Percentiles rank a stretch among this genome's conserved stretches.
Evolutionary conservation across 2,113 vertebrate genomes (phyloP).

Genomic region (Origma solitaria): DNA sequence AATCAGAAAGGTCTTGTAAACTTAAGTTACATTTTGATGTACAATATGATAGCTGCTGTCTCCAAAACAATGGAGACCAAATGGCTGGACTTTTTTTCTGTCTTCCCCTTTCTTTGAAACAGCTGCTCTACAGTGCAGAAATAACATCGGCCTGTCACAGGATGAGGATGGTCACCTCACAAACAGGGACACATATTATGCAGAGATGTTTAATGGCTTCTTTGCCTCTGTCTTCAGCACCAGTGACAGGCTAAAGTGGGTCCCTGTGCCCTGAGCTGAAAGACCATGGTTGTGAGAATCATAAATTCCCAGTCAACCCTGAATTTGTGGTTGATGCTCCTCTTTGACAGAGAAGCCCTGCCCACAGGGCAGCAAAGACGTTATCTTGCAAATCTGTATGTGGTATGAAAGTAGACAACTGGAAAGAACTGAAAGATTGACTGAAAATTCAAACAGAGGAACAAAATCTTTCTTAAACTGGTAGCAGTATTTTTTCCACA

Average conservation of each 20-base stretch:
- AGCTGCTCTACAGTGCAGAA: neutral
- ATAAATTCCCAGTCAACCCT: neutral
- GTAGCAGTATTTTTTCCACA: neutral
- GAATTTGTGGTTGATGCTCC: neutral
- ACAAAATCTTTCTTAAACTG: neutral
- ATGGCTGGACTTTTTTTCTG: neutral
- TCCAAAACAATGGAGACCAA: neutral
- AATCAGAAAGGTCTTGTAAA: neutral
- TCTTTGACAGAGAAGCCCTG: neutral
- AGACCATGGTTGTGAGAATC: neutral
- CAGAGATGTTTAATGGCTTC: neutral
- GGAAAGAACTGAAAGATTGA: neutral
- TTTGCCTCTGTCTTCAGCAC: neutral
- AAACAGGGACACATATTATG: neutral
- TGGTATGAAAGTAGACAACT: neutral
- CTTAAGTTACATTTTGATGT: neutral
- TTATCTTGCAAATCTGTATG: neutral
- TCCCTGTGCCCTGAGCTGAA: neutral
- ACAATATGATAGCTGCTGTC: neutral
- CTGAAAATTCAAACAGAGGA: neutral
- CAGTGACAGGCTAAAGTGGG: neutral
- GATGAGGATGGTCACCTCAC: neutral
- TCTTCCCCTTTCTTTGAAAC: neutral
- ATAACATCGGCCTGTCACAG: accelerated
- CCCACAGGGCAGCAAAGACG: neutral